Percentiles rank a stretch among this genome's conserved stretches.
phyloP scores from a whole-genome alignment of 2,113 vertebrate species.

The Marmota monax region DNA sequence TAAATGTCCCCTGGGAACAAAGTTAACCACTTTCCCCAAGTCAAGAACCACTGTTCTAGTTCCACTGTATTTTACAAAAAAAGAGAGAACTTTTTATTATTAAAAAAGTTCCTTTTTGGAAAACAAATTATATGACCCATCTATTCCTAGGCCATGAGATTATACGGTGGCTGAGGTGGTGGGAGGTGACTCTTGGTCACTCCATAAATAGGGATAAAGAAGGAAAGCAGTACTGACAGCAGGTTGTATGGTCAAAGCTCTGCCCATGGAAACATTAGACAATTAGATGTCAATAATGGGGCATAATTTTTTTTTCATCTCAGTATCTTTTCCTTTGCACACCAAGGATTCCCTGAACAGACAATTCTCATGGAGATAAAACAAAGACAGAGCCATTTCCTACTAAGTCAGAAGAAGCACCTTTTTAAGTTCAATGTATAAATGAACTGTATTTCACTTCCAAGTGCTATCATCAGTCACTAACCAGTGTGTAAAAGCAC shows the following conservation, averaged over 20 bases:
- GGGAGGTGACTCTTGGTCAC: not conserved
- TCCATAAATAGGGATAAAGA: not conserved
- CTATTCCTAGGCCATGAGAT: not conserved
- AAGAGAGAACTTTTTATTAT: not conserved
- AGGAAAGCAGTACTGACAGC: not conserved
- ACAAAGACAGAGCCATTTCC: not conserved
- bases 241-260: too few relatives aligned
- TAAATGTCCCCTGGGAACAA: not conserved
- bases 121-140: not conserved
- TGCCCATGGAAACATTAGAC: not conserved
- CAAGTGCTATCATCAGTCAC: not conserved
- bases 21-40: not conserved
- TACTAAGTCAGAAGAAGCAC: not conserved
- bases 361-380: not conserved
- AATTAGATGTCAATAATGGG: not conserved
- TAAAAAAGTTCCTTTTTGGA: not conserved
- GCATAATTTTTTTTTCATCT: not conserved
- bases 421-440: not conserved
- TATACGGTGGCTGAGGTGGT: not conserved
- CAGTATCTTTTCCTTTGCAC: not conserved
- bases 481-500: not conserved
- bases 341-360: not conserved
- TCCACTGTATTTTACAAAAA: too few relatives aligned
- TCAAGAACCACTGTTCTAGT: not conserved
- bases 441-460: not conserved